Base-by-base conservation (phyloP, 2,113 vertebrate species). In the Myiopsitta monachus region DNA sequence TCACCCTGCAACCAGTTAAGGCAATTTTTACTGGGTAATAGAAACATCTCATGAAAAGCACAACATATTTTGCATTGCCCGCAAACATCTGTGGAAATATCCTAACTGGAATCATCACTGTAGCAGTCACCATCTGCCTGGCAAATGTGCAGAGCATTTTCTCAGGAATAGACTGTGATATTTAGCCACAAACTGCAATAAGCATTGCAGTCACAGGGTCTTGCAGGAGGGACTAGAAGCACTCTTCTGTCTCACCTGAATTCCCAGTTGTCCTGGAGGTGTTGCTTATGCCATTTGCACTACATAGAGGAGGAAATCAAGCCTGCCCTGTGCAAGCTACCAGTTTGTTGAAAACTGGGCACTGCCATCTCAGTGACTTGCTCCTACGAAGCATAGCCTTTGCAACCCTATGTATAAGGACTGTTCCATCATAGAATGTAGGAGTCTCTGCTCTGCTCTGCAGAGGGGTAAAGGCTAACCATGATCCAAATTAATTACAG, bases 61-160 rank as follows among this genome's bases (percentile, higher is more conserved):
- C 39, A 90, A 72, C 41, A 72, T 68, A 36, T 63, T 86, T 92
- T 73, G 64, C 84, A 51, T 69, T 94, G 72, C 68, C 85, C 84
- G 73, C 63, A 92, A 95, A 76, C 67, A 92, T 83, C 76, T 85
- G 76, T 83, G 67, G 52, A 86, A 70, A 86, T 69, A 83, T 49
- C 23, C 18, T 72, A 57, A 44, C 52, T 83, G 39, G 55, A 93
- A 78, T 75, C 27, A 31, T 75, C 85, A 55, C 67, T 62, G 39
- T 38, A 80, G 36, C 74, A 70, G 15, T 80, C 57, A 82, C 75
- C 67, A 77, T 59, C 84, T 89, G 85, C 49, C 88, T 79, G 62
- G 76, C 62, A 81, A 91, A 94, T 11, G 51, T 41, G 38, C 79
- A 87, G 51, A 63, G 64, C 1, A 2, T 61, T 74, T 91, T 87